Base-by-base conservation (phyloP, 2,888 invertebrate genomes). In the Rhingia rostrata region DNA sequence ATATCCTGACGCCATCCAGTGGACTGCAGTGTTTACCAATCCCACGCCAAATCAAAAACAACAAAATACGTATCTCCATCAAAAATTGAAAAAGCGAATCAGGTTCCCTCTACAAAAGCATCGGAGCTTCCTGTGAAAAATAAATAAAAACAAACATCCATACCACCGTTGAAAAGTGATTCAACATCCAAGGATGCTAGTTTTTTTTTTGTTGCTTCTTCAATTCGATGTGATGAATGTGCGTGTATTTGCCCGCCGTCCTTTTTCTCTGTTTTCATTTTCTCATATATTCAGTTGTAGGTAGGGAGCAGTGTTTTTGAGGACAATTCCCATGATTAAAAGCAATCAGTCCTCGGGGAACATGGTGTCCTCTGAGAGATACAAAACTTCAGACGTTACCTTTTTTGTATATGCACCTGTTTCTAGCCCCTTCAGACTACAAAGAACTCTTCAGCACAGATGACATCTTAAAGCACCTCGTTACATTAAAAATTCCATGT, bases 301-400 rank as follows among this genome's bases (percentile, higher is more conserved):
- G 4, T 12, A 61, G 22, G 22, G 47, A 41, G 45, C 61, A 49
- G 14, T 45, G 14, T 14, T 14, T 6, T 49, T 3, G 22, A 64
- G 56, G 54, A 56, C 72, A 77, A 81, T 75, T 85, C 72, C 72
- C 72, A 72, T 81, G 85, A 85, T 85, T 77, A 81, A 85, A 77
- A 85, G 75, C 81, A 85, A 75, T 77, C 81, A 77, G 58, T 63
- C 81, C 63, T 66, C n/a, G 2, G 75, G 43, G 67, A 67, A 5
- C 14, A 12, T 35, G 51, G 9, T 12, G 56, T 58, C 56, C 74
- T 58, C 58, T 49, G 39, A 39, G 22, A 12, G 51, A 49, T 4
- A 32, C 33, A 60, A 10, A 70, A 43, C 39, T 53, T 41, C 51
- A 66, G 49, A 6, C 12, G 39, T 9, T n/a, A 51, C 35, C 14